Evolutionary conservation across 2,113 vertebrate genomes (phyloP), one percentile per base, ranked within the genome.

Genomic region (Clarias macrocephalus): DNA sequence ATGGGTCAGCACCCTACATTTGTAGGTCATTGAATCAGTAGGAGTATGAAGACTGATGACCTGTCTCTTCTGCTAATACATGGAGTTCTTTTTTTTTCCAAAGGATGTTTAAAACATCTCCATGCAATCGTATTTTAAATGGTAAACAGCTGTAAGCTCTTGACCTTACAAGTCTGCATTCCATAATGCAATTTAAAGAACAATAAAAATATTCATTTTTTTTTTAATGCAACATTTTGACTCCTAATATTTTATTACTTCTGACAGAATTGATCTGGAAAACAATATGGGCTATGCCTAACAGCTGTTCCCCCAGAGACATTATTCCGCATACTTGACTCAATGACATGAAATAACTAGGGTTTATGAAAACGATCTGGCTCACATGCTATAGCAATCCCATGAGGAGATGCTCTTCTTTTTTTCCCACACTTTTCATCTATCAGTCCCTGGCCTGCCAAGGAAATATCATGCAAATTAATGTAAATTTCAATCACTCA

Each of bases 301-400:
- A 48, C 66, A 57, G 93, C 92, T 56, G 93, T 94, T 93, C 89
- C 89, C 52, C 84, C 92, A 88, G 81, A 54, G 73, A n/a, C 57
- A 30, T 86, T 89, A 92, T 92, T 90, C 92, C 86, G 59, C 84
- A 88, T 52, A 92, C 83, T 90, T 93, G 92, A 93, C 88, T 92
- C 70, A 79, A 88, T 80, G 90, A 92, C 92, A 93, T 91, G 59
- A 93, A 92, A 95, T 94, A 87, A 93, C 93, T 88, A 82, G 81
- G 91, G 86, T 89, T 88, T 54, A 56, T 85, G 82, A 91, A 91
- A 77, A 89, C 85, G 18, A 92, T 93, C 89, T 91, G 90, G 91
- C 87, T 91, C 91, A 87, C 89, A 92, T 93, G 86, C 79, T 76
- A 54, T 18, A 8, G 59, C 57, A 77, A 63, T 48, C 59, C 25